A percentile compares a stretch with the other conserved stretches of the same genome.
Conservation (phyloP, 2,113 vertebrate genomes). For the Phasianus colchicus region DNA sequence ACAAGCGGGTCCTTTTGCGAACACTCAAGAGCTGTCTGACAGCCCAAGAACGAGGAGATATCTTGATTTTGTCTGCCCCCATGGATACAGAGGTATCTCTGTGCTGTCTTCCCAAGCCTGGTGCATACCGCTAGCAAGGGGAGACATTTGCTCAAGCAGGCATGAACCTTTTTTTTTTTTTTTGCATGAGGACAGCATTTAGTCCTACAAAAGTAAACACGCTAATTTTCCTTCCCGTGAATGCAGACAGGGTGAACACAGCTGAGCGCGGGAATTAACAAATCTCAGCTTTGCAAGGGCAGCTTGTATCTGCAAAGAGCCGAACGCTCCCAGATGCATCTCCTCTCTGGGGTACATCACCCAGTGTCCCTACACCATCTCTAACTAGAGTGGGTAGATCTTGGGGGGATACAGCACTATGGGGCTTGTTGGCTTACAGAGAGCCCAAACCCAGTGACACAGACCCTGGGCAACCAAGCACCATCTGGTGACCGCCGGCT, state of each 20-base stretch:
- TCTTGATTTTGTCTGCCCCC: not conserved
- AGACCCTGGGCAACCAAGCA: conserved; percentile 63
- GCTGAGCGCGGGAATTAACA: conserved; percentile 17
- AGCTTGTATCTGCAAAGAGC: not conserved
- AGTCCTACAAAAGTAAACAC: not conserved
- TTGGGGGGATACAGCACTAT: not conserved
- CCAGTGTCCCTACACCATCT: not conserved
- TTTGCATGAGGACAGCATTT: not conserved
- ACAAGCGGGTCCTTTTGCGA: not conserved
- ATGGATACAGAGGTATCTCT: not conserved
- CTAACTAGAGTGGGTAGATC: conserved; percentile 10
- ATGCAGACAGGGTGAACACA: not conserved
- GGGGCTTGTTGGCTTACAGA: conserved; percentile 9
- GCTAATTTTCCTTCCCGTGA: conserved; percentile 18
- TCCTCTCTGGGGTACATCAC: not conserved
- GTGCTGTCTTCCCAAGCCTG: not conserved
- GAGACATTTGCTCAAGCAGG: not conserved
- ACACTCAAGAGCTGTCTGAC: not conserved
- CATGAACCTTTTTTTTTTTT: not conserved
- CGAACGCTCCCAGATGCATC: not conserved
- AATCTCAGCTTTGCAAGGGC: conserved; percentile 15
- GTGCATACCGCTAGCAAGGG: not conserved
- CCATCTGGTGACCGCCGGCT: conserved; percentile 68
- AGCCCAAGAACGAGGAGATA: not conserved
- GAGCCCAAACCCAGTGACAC: conserved; percentile 23